Evolutionary conservation across 2,797 vertebrate species (phyloP).

Genomic region (Chiloscyllium punctatum): DNA sequence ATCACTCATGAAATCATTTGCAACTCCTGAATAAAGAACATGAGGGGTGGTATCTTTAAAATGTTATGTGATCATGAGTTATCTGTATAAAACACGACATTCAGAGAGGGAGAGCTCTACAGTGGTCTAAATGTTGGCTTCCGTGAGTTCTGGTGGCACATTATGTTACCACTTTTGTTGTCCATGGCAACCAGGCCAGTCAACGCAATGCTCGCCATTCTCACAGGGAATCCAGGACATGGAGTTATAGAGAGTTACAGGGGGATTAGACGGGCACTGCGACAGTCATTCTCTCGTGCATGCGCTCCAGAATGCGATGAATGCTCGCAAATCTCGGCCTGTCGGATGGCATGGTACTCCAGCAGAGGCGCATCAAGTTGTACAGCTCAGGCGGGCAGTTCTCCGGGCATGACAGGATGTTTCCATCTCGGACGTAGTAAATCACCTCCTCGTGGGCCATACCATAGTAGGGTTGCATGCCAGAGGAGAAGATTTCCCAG

Average conservation of each 20-base stretch:
- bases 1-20: background rate
- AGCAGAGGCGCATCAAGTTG: conserved; percentile 93
- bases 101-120: background rate
- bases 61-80: no score
- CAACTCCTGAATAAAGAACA: no score
- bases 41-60: background rate
- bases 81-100: background rate
- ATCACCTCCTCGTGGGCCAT: conserved; percentile 98
- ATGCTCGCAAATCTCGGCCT: conserved; percentile 86
- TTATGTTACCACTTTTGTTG: background rate
- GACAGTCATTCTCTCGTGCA: conserved; percentile 66
- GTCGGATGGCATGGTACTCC: conserved; percentile 80
- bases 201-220: background rate
- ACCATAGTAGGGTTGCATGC: conserved; percentile 94
- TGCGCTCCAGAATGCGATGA: conserved; percentile 86
- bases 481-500: conserved; percentile 95
- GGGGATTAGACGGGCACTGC: conserved; percentile 45
- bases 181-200: background rate
- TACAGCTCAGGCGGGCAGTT: conserved; percentile 88
- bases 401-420: conserved; percentile 81
- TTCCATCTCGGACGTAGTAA: conserved; percentile 89
- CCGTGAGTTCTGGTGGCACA: no score
- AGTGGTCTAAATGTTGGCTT: background rate
- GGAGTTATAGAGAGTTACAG: background rate
- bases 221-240: background rate